phyloP scores from a whole-genome alignment of 2,888 invertebrate genomes.

The Caenorhabditis doughertyi region DNA sequence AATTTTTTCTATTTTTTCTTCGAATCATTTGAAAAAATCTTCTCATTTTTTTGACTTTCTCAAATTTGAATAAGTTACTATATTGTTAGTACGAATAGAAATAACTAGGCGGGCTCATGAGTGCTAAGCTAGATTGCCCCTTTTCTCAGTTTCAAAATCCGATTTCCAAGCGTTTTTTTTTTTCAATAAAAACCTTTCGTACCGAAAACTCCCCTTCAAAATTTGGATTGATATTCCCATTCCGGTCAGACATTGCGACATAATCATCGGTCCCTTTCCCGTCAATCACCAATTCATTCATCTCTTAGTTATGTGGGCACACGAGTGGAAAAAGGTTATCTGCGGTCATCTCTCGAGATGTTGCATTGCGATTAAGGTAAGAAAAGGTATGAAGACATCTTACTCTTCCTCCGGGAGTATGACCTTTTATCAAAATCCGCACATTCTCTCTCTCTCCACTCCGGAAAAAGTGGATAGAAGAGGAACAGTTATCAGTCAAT shows the following conservation, averaged over 20 bases:
- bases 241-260: constrained; percentile 19
- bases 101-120: too few relatives aligned
- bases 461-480: constrained; percentile 8
- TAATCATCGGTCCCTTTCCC: constrained; percentile 24
- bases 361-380: constrained; percentile 55
- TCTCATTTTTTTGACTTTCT: constrained; percentile 11
- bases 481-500: constrained; percentile 41
- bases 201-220: not conserved
- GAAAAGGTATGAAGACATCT: constrained; percentile 59
- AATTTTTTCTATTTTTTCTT: constrained; percentile 38
- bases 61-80: too few relatives aligned
- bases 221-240: not conserved
- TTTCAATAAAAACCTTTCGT: too few relatives aligned
- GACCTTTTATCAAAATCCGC: constrained; percentile 61
- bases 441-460: constrained; percentile 23
- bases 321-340: constrained; percentile 54
- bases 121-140: too few relatives aligned
- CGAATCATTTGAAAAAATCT: constrained; percentile 40
- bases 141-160: too few relatives aligned
- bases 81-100: too few relatives aligned
- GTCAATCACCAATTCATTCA: constrained; percentile 41
- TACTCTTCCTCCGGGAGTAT: constrained; percentile 31
- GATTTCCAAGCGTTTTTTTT: too few relatives aligned
- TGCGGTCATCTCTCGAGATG: constrained; percentile 57
- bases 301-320: constrained; percentile 54